phyloP scores from a whole-genome alignment of 2,888 invertebrate genomes.

The Nasonia oneida region DNA sequence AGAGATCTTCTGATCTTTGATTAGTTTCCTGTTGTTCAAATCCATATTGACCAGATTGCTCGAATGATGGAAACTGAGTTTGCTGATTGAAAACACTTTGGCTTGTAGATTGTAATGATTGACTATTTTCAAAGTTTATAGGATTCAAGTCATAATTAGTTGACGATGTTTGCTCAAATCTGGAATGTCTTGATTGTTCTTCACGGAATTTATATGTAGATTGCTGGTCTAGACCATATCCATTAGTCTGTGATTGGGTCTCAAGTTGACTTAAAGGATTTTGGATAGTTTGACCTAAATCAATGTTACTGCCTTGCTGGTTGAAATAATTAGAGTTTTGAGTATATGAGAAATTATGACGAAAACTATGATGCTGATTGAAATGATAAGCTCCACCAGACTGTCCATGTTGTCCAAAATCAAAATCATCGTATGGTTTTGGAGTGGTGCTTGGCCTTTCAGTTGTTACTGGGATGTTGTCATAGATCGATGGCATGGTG shows the following conservation, averaged over 20 bases:
- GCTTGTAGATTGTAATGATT: conserved; percentile 57
- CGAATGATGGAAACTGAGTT: conserved; percentile 44
- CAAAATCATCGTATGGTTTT: neutral
- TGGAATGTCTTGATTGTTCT: conserved; percentile 12
- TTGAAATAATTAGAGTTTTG: conserved; percentile 42
- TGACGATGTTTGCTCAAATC: conserved; percentile 3
- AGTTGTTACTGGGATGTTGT: neutral
- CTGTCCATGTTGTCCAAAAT: conserved; percentile 53
- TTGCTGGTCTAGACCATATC: conserved; percentile 24
- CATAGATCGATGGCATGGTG: neutral
- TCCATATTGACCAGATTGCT: conserved; percentile 24
- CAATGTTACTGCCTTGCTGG: conserved; percentile 36
- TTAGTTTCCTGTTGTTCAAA: conserved; percentile 21
- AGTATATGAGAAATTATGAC: conserved; percentile 28
- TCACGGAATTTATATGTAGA: conserved; percentile 18
- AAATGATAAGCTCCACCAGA: conserved; percentile 52
- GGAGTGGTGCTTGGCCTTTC: neutral
- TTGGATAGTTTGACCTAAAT: conserved; percentile 60
- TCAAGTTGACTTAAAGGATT: conserved; percentile 41
- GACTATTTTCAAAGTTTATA: conserved; percentile 28
- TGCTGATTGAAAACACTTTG: conserved; percentile 62
- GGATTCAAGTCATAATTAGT: neutral
- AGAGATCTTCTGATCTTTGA: conserved; percentile 20
- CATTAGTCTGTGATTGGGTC: conserved; percentile 3
- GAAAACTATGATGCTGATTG: conserved; percentile 36